Base-by-base conservation (phyloP, 2,113 vertebrate genomes). In the Verasper variegatus region DNA sequence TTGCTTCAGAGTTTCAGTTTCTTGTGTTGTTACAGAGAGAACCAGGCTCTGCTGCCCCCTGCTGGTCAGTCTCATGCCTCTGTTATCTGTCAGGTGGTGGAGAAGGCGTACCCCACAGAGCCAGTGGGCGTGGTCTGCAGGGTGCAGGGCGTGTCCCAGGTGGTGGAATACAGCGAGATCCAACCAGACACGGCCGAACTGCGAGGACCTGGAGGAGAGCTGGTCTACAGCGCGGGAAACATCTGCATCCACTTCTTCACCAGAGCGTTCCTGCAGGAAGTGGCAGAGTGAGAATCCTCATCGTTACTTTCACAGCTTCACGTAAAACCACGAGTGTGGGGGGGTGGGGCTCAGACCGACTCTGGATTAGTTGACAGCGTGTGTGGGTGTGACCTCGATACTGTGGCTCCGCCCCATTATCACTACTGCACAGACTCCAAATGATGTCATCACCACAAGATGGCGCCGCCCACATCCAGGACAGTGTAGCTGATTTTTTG, bases 221-320 rank as follows among this genome's bases (percentile, higher is more conserved):
- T 99, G 80, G 42, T 95, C 10, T 98, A 95, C 92, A 91, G 75
- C 0, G 84, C 95, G 0, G 98, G 97, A 81, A 99, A 96, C 83
- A 98, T 98, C 91, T 99, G 98, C 93, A 99, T 96, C 77, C 98
- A 99, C 72, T 97, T 98, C 91, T 97, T 99, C 85, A 97, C 95
- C 3, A 92, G 94, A 9, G 88, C 79, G 1, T 99, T 99, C 82
- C 95, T 99, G 49, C 88, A 93, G 87, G 76, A 5, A 0, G 92
- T 97, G 24, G 86, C 92, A 59, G 89, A 93, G 97, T 99, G 90
- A 94, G 96, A 42, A 13, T 2, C 37, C 11, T 42, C 40, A 0
- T 42, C 40, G 40, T 13, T 6, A 31, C 27, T 31, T 31, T 5
- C 27, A 31, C 27, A 31, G 27, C 27, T 31, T 31, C 40, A 13